These are phyloP conservation scores for Ondatra zibethicus DNA, from an alignment of 2,113 vertebrate species.

Conservation along the genomic window DNA sequence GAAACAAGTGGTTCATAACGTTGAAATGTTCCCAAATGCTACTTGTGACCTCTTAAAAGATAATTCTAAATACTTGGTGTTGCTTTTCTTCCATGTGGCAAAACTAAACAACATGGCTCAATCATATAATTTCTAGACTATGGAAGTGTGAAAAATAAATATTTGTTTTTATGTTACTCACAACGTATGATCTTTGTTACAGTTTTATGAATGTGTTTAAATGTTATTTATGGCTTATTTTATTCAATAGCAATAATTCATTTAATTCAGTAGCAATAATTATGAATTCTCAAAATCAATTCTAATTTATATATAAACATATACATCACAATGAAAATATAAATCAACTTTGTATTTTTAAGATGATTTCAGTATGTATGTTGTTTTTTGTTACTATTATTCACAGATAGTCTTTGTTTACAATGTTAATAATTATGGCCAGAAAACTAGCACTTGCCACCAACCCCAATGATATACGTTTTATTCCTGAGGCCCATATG, in stretches of 20 bases:
- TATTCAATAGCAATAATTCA: neutral
- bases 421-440: neutral
- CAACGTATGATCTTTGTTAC: neutral
- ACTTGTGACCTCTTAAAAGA: neutral
- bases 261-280: neutral
- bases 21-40: too few relatives aligned
- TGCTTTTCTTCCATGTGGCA: neutral
- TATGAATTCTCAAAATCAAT: neutral
- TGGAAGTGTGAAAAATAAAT: neutral
- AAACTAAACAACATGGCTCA: neutral
- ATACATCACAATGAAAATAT: neutral
- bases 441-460: neutral
- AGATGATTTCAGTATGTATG: neutral
- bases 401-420: neutral
- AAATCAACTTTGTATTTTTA: neutral
- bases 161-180: neutral
- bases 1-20: neutral
- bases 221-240: neutral
- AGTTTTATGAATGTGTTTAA: neutral
- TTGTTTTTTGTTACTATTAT: neutral
- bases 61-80: fast-evolving
- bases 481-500: too few relatives aligned
- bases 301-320: neutral
- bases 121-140: neutral
- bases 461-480: neutral